These are phyloP conservation scores for Protula sp. DNA, from an alignment of 2,888 invertebrate genomes.

Conservation along the genomic window DNA sequence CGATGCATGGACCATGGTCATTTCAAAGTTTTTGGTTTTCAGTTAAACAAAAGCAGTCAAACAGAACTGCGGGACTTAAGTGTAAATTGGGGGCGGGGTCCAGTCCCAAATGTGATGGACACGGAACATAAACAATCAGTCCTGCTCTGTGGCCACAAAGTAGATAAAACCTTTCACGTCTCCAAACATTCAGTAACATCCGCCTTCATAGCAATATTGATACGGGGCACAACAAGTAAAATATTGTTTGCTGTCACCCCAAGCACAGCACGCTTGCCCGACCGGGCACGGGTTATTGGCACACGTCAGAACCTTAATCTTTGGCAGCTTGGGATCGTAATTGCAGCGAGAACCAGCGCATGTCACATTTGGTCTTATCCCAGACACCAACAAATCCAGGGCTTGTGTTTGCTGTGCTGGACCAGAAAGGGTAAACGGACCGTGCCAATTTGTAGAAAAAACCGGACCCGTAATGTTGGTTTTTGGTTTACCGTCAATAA, in stretches of 20 bases:
- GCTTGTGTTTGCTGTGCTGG: not conserved
- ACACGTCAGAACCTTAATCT: not conserved
- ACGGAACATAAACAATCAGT: too few relatives aligned
- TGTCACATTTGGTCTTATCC: not conserved
- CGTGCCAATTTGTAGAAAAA: not conserved
- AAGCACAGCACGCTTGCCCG: not conserved
- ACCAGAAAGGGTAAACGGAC: not conserved
- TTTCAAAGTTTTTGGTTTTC: too few relatives aligned
- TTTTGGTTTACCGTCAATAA: not conserved
- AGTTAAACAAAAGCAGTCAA: too few relatives aligned
- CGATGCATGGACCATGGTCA: too few relatives aligned
- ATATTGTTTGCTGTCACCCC: not conserved
- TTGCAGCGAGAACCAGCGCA: not conserved
- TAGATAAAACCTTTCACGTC: too few relatives aligned
- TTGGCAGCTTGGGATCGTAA: not conserved
- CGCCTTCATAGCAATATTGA: not conserved
- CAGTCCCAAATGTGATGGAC: too few relatives aligned
- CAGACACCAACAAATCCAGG: not conserved
- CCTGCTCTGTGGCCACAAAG: too few relatives aligned
- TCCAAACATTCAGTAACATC: too few relatives aligned
- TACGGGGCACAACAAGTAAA: not conserved
- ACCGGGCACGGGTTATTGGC: not conserved
- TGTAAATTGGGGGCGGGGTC: too few relatives aligned
- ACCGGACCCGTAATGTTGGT: not conserved
- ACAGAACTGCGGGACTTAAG: too few relatives aligned